These are phyloP conservation scores for Tipula helvola DNA, from an alignment of 2,888 invertebrate genomes.

Conservation along the genomic window DNA sequence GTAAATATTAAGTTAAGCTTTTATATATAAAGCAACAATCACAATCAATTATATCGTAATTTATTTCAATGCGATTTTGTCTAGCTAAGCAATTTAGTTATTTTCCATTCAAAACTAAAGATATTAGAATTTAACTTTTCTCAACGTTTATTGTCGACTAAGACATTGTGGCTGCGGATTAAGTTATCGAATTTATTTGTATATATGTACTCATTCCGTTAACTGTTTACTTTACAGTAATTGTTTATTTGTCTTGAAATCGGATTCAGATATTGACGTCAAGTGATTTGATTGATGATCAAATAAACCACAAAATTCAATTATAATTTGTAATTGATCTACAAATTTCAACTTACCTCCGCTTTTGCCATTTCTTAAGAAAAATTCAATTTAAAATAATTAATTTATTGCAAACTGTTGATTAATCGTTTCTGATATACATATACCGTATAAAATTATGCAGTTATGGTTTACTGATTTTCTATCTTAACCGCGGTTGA, in stretches of 20 bases:
- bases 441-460: background rate
- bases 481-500: background rate
- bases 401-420: background rate
- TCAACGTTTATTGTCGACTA: too few relatives aligned
- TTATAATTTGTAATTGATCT: background rate
- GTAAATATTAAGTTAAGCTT: background rate
- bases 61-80: background rate
- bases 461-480: background rate
- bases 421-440: background rate
- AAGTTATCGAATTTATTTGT: background rate
- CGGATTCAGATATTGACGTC: background rate
- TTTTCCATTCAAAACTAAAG: background rate
- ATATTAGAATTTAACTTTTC: background rate
- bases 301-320: background rate
- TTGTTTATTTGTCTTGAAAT: background rate
- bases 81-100: background rate
- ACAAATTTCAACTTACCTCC: background rate
- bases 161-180: background rate
- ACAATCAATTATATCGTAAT: background rate
- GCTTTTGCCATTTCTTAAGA: background rate
- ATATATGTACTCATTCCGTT: background rate
- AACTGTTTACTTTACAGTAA: background rate
- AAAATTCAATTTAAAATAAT: background rate
- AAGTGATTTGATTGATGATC: background rate
- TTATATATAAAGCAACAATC: background rate